Evolutionary conservation across 2,797 vertebrate genomes (phyloP).

Genomic region (Bradypodion pumilum): DNA sequence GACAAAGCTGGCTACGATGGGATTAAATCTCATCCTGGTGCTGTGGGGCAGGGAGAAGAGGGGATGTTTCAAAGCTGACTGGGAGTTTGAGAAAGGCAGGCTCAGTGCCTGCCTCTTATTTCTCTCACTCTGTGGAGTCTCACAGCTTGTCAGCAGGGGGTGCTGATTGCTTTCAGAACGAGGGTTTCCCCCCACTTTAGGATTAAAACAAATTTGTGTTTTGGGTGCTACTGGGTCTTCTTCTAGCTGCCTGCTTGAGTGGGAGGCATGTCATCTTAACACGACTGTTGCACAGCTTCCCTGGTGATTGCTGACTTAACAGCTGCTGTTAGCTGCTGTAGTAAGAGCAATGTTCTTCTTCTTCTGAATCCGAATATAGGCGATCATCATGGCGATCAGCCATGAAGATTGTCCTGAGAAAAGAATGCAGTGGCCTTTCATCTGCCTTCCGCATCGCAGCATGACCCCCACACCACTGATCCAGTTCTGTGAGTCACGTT

Average conservation of each 20-base stretch:
- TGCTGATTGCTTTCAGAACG: conserved; percentile 11
- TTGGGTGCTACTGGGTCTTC: not conserved
- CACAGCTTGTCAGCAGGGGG: conserved; percentile 22
- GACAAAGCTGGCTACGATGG: not conserved
- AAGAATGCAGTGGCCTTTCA: no score
- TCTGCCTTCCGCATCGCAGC: no score
- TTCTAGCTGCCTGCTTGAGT: not conserved
- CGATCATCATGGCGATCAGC: no score
- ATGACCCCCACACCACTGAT: no score
- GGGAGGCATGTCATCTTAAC: not conserved
- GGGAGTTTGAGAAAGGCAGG: not conserved
- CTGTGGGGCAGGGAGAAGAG: not conserved
- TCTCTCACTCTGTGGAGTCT: not conserved
- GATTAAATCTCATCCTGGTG: not conserved
- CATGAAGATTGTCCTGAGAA: no score
- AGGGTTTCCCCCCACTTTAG: not conserved
- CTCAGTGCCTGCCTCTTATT: not conserved
- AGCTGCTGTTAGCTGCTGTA: not conserved
- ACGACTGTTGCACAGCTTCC: not conserved
- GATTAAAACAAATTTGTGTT: not conserved
- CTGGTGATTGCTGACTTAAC: not conserved
- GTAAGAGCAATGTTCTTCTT: no score
- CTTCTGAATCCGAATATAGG: no score
- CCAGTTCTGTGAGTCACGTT: no score
- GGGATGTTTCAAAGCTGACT: no score